phyloP scores from a whole-genome alignment of 2,113 vertebrate genomes.

The Perca schrenkii region DNA sequence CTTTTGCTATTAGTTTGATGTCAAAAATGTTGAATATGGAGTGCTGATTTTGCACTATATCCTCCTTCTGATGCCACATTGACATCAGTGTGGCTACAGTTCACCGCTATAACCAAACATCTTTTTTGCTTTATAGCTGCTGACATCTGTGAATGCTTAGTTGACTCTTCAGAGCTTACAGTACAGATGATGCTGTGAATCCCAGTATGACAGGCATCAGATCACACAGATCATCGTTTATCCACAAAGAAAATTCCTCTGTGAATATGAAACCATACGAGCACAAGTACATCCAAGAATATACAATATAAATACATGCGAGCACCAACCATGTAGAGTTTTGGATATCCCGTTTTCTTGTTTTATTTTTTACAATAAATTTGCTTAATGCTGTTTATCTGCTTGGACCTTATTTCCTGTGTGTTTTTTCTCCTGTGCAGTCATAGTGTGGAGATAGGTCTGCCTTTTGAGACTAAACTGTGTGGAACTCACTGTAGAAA shows the following conservation, averaged over 20 bases:
- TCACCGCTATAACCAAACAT: constrained; percentile 30
- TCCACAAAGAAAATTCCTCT: constrained; percentile 25
- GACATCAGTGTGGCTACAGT: constrained; percentile 22
- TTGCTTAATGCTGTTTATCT: neutral
- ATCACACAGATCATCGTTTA: constrained; percentile 37
- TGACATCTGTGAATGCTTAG: constrained; percentile 72
- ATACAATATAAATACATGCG: neutral
- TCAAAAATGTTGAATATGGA: neutral
- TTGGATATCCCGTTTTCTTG: neutral
- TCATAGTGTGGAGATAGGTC: neutral
- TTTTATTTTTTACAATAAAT: neutral
- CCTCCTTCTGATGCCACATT: constrained; percentile 3
- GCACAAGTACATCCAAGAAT: neutral
- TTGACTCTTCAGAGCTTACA: constrained; percentile 7
- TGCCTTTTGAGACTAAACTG: neutral
- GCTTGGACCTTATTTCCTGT: neutral
- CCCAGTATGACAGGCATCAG: constrained; percentile 42
- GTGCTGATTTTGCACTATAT: neutral
- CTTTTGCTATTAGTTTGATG: neutral
- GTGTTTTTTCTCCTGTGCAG: neutral
- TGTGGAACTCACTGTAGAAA: constrained; percentile 2
- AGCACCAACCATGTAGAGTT: neutral
- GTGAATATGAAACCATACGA: neutral
- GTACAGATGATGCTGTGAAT: constrained; percentile 17
- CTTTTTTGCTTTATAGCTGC: constrained; percentile 45